These are phyloP conservation scores for Sebastes aleutianus DNA, from an alignment of 2,797 vertebrate genomes.

Conservation along the genomic window DNA sequence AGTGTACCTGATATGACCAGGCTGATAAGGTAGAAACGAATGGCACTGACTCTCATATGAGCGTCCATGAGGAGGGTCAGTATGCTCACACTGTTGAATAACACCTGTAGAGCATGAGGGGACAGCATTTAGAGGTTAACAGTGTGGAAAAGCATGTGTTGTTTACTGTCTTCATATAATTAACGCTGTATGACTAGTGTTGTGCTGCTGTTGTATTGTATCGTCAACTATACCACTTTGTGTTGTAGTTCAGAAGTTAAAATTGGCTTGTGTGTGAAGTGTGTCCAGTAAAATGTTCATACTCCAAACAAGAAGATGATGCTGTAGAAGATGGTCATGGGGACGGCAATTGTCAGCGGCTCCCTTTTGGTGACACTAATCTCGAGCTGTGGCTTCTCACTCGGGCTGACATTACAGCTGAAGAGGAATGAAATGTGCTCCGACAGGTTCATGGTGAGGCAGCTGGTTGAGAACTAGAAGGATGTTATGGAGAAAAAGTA, in stretches of 20 bases:
- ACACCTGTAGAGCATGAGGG: conserved; percentile 41
- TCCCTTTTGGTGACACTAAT: conserved; percentile 79
- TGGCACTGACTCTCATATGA: conserved; percentile 80
- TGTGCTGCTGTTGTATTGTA: neutral
- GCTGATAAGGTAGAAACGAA: conserved; percentile 81
- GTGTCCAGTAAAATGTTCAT: conserved; percentile 5
- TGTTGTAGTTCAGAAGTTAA: neutral
- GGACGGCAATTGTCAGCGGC: conserved; percentile 75
- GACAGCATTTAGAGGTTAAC: neutral
- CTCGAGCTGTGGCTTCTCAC: conserved; percentile 70
- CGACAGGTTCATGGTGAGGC: conserved; percentile 65
- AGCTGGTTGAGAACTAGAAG: neutral
- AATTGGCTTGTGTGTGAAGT: neutral
- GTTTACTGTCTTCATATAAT: neutral
- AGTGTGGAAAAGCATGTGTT: neutral
- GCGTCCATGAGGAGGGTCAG: conserved; percentile 76
- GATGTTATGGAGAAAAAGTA: neutral
- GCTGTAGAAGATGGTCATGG: conserved; percentile 83
- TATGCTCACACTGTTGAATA: conserved; percentile 77
- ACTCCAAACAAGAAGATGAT: conserved; percentile 81
- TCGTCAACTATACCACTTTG: neutral
- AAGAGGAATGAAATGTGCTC: conserved; percentile 54
- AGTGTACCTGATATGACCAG: conserved; percentile 73
- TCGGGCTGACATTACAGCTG: conserved; percentile 74
- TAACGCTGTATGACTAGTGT: neutral